Evolutionary conservation across 2,888 invertebrate species (phyloP), one percentile per base, ranked within the genome.

Genomic region (Endomychus coccineus): DNA sequence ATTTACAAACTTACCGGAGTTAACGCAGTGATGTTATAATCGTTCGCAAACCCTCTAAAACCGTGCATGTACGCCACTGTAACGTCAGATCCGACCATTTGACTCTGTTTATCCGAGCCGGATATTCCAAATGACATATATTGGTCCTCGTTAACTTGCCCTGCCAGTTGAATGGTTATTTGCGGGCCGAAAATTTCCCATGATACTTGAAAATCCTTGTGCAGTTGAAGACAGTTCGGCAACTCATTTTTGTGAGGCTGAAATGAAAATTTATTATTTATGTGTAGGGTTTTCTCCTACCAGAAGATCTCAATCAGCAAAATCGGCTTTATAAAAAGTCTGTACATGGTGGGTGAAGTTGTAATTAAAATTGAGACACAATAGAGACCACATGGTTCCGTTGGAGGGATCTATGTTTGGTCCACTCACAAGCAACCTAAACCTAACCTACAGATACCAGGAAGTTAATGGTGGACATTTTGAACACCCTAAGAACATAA

Each of bases 151-250:
- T 60, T 71, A 28, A 85, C 76, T 71, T 83, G 80, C 1, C 81
- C 91, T 7, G 86, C 80, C 7, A 92, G 67, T 62, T 90, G 83
- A 36, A 91, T 71, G 5, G 91, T 91, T 45, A 92, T 78, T 61
- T 83, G 83, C 13, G 83, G 85, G 0, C 91, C 91, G 64, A 90
- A 90, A 15, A 90, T 80, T 62, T 91, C 90, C 91, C 91, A 92
- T 6, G 84, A 80, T 2, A 89, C 75, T 69, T 88, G 87, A 46
- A 80, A 70, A 59, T 85, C 77, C 60, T 81, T 81, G 65, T 92
- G 91, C 35, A 92, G 71, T 64, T 90, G 91, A 29, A 80, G 67
- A 59, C 92, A 92, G 62, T 87, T 83, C 28, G 90, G 89, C 40
- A 91, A 62, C 29, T 76, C 67, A 42, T 78, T 73, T 53, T 78